Base-by-base conservation (phyloP, 2,113 vertebrate species). In the Tauraco erythrolophus region DNA sequence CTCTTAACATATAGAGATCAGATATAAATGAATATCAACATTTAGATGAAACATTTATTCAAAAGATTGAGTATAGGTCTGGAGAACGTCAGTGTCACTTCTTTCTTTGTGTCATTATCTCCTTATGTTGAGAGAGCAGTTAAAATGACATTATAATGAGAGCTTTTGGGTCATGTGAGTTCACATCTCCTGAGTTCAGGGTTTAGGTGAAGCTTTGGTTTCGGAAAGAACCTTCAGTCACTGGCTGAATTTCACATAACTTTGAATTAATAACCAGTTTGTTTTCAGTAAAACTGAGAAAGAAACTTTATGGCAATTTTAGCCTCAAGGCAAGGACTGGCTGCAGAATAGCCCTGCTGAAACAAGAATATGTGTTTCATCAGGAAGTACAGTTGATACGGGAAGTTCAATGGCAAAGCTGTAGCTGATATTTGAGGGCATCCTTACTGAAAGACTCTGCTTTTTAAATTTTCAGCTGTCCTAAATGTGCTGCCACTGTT, bases 191-290 rank as follows among this genome's bases (percentile, higher is more conserved):
- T 35, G 62, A 77, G n/a, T 86, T 96, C 51, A 60, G 45, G 25
- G 25, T 93, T 88, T 88, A 72, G 62, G 28, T 35, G 76, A 89
- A 95, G 35, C 46, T 87, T 91, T 82, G 65, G 60, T 84, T 95
- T 84, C 46, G 51, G 43, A 54, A 82, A 74, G 53, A 80, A 83
- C 66, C 27, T 90, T 82, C 15, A 57, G 56, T 79, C 19, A 84
- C 18, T 74, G 50, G 7, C 41, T 80, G 50, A 88, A 77, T 83
- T 90, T 65, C 21, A 66, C 16, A 56, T 66, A 54, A 51, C 86
- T 94, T 85, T 74, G 22, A 74, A 41, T 74, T 84, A 69, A 21
- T 70, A 90, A 78, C 25, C 17, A 14, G 28, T 84, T 91, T 37
- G 31, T 87, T 33, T 87, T 76, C 19, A 43, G 28, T 57, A n/a